These are phyloP conservation scores for Schizopygopsis pylzovi DNA, from an alignment of 2,797 vertebrate genomes.

Conservation along the genomic window DNA sequence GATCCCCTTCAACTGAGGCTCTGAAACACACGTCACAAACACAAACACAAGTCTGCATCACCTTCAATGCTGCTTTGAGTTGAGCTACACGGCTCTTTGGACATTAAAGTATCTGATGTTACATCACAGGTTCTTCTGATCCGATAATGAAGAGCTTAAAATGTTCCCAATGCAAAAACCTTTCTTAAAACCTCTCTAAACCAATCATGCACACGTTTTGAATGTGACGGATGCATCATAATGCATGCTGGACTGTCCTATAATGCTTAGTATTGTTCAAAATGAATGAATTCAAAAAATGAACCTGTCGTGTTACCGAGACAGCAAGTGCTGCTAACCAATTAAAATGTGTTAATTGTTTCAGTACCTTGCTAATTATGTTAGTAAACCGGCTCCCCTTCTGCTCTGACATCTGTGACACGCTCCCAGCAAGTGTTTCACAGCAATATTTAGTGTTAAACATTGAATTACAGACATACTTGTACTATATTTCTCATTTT, in stretches of 20 bases:
- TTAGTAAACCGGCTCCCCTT: constrained; percentile 15
- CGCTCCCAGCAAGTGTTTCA: background rate
- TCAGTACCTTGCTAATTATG: background rate
- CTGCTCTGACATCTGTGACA: constrained; percentile 11
- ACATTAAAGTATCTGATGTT: background rate
- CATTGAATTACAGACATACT: constrained; percentile 15
- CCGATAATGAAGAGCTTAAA: background rate
- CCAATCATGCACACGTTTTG: background rate
- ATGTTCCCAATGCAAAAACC: background rate
- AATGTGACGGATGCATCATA: background rate
- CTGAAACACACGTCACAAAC: constrained; percentile 76
- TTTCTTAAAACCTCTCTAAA: background rate
- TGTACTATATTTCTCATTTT: background rate
- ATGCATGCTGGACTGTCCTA: background rate
- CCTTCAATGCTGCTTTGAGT: background rate
- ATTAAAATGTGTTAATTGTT: constrained; percentile 23
- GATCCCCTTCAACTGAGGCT: constrained; percentile 98
- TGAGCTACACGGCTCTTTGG: background rate
- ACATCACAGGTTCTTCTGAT: background rate
- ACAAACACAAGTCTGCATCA: background rate
- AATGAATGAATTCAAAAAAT: background rate
- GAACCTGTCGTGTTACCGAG: background rate
- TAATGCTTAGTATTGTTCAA: background rate
- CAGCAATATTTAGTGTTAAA: background rate
- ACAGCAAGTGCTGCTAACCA: background rate